Percentiles rank a stretch among this genome's conserved stretches.
Evolutionary conservation across 2,113 vertebrate genomes (phyloP).

Genomic region (Orycteropus afer): DNA sequence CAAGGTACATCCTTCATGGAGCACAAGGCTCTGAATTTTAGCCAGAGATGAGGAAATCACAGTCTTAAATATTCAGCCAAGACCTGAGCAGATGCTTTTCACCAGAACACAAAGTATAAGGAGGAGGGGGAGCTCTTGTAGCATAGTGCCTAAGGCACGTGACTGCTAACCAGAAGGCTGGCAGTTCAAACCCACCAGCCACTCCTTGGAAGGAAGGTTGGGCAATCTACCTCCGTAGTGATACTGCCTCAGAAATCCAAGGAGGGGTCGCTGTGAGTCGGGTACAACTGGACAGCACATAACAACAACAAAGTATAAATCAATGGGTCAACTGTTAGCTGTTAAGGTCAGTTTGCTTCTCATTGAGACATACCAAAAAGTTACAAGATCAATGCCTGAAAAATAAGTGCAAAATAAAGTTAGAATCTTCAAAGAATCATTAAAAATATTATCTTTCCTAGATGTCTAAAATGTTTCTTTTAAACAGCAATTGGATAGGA

Average conservation of each 20-base stretch:
- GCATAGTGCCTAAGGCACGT: too few relatives aligned
- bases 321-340: not conserved
- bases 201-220: too few relatives aligned
- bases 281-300: too few relatives aligned
- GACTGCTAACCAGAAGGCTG: too few relatives aligned
- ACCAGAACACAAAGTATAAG: too few relatives aligned
- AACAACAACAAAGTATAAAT: not conserved
- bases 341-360: not conserved
- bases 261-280: too few relatives aligned
- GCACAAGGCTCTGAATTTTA: not conserved
- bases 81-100: not conserved
- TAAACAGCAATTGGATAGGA: not conserved
- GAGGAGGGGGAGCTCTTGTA: too few relatives aligned
- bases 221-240: too few relatives aligned
- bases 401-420: not conserved
- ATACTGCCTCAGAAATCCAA: too few relatives aligned
- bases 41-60: not conserved
- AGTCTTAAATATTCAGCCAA: not conserved
- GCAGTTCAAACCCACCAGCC: too few relatives aligned
- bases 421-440: not conserved
- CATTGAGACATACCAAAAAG: not conserved
- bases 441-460: not conserved
- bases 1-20: not conserved
- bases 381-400: not conserved
- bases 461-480: slow-evolving; percentile 3